A percentile compares a stretch with the other conserved stretches of the same genome.
Conservation (phyloP, 1,140 invertebrate genomes). For the Caenorhabditis latens region DNA sequence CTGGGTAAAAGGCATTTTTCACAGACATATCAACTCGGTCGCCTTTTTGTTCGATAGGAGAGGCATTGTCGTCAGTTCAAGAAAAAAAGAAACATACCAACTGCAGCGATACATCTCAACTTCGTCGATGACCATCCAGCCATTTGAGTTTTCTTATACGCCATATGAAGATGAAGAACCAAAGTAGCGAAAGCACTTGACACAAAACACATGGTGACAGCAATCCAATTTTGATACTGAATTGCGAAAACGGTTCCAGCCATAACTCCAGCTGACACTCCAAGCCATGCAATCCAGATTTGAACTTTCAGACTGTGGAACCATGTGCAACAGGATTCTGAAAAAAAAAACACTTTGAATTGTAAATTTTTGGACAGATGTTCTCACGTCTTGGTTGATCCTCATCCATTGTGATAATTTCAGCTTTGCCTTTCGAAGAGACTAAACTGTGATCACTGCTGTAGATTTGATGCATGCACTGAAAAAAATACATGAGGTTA, state of each 20-base stretch:
- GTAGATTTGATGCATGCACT: constrained; percentile 51
- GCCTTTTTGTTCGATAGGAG: no score
- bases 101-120: constrained; percentile 28
- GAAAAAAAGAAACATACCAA: constrained; percentile 42
- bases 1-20: neutral
- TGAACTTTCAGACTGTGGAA: constrained; percentile 56
- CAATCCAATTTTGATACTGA: constrained; percentile 58
- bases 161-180: constrained; percentile 58
- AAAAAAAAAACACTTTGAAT: neutral
- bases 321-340: constrained; percentile 41
- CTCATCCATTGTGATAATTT: constrained; percentile 8
- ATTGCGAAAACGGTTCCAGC: constrained; percentile 45
- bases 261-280: constrained; percentile 51
- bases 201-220: constrained; percentile 48
- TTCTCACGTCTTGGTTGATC: constrained; percentile 41
- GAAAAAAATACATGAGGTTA: neutral
- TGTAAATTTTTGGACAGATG: neutral
- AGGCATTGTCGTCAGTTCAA: neutral
- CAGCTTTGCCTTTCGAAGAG: neutral
- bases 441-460: neutral
- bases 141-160: constrained; percentile 61
- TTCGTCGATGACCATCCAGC: constrained; percentile 30
- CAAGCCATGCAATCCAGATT: constrained; percentile 55
- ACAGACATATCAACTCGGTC: no score
- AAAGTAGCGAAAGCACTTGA: constrained; percentile 54